phyloP scores from a whole-genome alignment of 2,888 invertebrate genomes.

The Apotomis betuletana region DNA sequence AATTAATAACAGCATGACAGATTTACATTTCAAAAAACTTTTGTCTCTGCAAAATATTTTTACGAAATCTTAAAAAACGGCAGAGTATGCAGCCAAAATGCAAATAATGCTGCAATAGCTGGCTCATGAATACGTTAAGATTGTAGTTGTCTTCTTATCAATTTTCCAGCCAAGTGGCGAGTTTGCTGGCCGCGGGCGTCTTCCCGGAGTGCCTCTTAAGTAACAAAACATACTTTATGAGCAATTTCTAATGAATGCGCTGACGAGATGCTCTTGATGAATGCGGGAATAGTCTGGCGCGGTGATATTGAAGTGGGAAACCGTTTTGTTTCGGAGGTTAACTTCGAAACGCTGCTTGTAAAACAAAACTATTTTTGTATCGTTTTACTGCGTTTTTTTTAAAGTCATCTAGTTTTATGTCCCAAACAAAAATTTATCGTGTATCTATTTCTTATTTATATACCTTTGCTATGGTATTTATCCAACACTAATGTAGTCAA shows the following conservation, averaged over 20 bases:
- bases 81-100: conserved; percentile 71
- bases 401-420: no score
- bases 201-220: conserved; percentile 42
- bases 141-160: conserved; percentile 50
- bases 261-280: conserved; percentile 36
- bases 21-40: conserved; percentile 44
- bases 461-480: no score
- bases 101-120: conserved; percentile 58
- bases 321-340: neutral
- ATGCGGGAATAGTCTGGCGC: conserved; percentile 12
- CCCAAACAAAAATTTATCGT: no score
- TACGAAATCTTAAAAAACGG: conserved; percentile 56
- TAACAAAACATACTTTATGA: conserved; percentile 54
- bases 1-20: conserved; percentile 31
- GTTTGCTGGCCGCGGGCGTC: conserved; percentile 44
- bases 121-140: conserved; percentile 59
- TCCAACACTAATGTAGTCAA: no score
- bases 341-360: neutral
- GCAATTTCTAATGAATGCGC: conserved; percentile 48
- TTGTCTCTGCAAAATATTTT: conserved; percentile 52
- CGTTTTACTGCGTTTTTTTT: no score
- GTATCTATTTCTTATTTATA: no score
- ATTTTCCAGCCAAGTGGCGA: conserved; percentile 43
- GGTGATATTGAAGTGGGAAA: conserved; percentile 20
- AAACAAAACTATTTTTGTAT: no score